phyloP scores from a whole-genome alignment of 2,113 vertebrate genomes.

The Tupaia chinensis region DNA sequence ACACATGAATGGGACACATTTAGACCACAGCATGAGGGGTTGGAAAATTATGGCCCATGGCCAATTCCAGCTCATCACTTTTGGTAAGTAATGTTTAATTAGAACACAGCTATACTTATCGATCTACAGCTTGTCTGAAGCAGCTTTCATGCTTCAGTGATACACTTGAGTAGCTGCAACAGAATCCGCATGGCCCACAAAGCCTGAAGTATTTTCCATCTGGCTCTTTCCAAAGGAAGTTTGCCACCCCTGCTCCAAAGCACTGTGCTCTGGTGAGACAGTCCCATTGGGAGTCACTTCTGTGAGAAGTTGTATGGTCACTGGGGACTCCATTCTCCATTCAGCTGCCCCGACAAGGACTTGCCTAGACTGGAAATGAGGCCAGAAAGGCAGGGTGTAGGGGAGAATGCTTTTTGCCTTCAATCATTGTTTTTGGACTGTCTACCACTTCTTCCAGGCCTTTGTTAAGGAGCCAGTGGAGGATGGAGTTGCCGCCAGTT shows the following conservation, averaged over 20 bases:
- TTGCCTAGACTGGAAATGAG: neutral
- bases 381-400: neutral
- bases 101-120: too few relatives aligned
- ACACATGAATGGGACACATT: neutral
- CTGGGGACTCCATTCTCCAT: neutral
- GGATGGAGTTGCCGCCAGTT: neutral
- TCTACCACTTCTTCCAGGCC: neutral
- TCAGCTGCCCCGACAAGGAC: neutral
- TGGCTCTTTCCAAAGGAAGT: neutral
- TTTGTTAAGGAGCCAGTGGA: neutral
- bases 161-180: neutral
- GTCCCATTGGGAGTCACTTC: neutral
- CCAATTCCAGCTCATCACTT: neutral
- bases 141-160: neutral
- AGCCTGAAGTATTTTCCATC: neutral
- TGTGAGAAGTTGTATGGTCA: neutral
- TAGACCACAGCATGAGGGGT: neutral
- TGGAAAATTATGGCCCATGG: too few relatives aligned
- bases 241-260: neutral
- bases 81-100: neutral
- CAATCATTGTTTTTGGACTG: neutral
- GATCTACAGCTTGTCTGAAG: neutral
- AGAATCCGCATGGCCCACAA: neutral
- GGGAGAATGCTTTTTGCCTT: too few relatives aligned
- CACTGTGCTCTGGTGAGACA: neutral